These are phyloP conservation scores for Adelphocoris suturalis DNA, from an alignment of 2,888 invertebrate genomes.

Conservation along the genomic window DNA sequence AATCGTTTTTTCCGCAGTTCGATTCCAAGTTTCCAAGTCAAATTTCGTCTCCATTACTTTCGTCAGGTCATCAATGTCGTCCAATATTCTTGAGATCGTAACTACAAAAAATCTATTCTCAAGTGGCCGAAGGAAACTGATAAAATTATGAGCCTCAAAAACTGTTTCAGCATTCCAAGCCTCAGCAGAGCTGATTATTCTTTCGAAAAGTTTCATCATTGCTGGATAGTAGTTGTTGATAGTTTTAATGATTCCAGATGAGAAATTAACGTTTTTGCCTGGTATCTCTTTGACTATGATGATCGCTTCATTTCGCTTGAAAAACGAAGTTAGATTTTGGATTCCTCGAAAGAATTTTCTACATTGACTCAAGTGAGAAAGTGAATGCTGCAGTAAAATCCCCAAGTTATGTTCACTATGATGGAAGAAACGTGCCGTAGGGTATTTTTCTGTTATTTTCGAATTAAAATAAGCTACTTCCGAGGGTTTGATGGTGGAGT, in stretches of 20 bases:
- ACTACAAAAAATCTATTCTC: neutral
- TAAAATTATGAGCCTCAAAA: neutral
- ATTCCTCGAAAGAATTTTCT: neutral
- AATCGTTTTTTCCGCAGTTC: neutral
- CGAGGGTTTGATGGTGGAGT: neutral
- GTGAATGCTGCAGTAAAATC: neutral
- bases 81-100: neutral
- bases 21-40: neutral
- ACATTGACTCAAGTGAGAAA: neutral
- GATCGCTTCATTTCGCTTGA: neutral
- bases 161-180: neutral
- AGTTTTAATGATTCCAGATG: neutral
- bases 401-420: neutral
- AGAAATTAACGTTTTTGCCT: neutral
- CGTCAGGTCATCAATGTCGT: neutral
- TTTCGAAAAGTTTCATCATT: neutral
- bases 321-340: neutral
- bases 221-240: neutral
- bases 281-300: neutral
- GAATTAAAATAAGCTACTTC: neutral
- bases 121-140: neutral
- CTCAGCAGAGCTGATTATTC: neutral
- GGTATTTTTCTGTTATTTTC: neutral
- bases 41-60: neutral
- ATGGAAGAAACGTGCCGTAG: neutral